Base-by-base conservation (phyloP, 2,797 vertebrate genomes). In the Acestrorhynchus altus region DNA sequence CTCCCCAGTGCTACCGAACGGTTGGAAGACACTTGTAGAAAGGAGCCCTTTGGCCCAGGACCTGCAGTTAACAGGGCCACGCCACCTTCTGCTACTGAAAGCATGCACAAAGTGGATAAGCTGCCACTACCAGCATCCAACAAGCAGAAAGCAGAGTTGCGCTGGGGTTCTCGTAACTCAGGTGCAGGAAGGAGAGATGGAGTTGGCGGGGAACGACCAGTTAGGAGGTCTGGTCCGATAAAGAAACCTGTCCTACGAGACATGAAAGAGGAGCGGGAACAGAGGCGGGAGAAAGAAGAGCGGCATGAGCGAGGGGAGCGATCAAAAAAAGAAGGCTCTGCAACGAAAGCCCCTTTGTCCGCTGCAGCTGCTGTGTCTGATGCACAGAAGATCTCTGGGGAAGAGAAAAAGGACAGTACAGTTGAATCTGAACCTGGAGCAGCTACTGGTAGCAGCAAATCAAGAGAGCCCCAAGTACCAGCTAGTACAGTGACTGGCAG, bases 221-320 rank as follows among this genome's bases (percentile, higher is more conserved):
- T 98, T 18, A 95, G 98, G 81, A 92, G 98, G 85, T 98, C 97
- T 0, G 98, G 98, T 22, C 98, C 97, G 22, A 99, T 99, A 88
- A 99, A 99, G 87, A 99, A 99, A 72, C 98, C 98, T 8, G 93
- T 99, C 18, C 92, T 99, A 22, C 93, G 98, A 82, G 98, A 99
- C 84, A 99, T 99, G 97, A 99, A 98, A 86, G 98, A 98, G 78
- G 98, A 99, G 78, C 90, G 97, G 28, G 98, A 99, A 47, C 96
- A 98, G 84, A 92, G 98, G 80, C 96, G 96, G 83, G 97, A 99
- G 85, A 94, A 95, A 42, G 97, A 99, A 81, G 96, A 95, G 76
- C 92, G 87, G 84, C 96, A 89, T 72, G 95, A 93, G 81, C 80
- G 74, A 88, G 96, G 91, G 82, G 94, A 93, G 84, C 91, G 89